Evolutionary conservation across 2,888 invertebrate species (phyloP), one percentile per base, ranked within the genome.

Genomic region (Netelia virgata): DNA sequence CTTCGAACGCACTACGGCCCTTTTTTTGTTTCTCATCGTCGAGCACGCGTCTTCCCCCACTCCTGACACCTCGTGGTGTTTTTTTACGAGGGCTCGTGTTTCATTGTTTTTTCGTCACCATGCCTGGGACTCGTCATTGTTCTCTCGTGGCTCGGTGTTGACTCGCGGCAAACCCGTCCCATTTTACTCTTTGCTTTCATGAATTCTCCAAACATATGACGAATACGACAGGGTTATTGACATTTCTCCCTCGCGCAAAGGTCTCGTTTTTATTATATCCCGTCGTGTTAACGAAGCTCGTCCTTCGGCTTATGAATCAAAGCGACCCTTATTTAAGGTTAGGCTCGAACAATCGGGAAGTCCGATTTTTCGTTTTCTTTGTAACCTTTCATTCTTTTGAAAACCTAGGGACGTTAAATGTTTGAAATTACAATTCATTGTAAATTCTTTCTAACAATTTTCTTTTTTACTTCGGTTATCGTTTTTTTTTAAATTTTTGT

Each of bases 121-220:
- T 70, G 66, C 63, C 14, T 43, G n/a, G 23, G 57, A 72, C 63
- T 78, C 74, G 66, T 70, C 80, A 80, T 80, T 83, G 83, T 76
- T 80, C 50, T 70, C 66, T 66, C 64, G 75, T 28, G 28, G 80
- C 18, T 68, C 41, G 36, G 69, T 53, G 55, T 68, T 53, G 68
- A 10, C n/a, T 59, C 23, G 47, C 41, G 66, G 53, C 74, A 41
- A 59, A 59, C 74, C 72, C 83, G 59, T 55, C 76, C 76, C 28
- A 55, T 47, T 61, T 53, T 47, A 50, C 47, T 66, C 76, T 72
- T 43, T 47, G 18, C 18, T 16, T 23, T 53, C 61, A 80, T 83
- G 80, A 80, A 79, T 83, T 72, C 69, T n/a, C 59, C 72, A 64
- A 59, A 66, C 72, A 72, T 64, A 50, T 69, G 55, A 73, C 43